Percentiles rank a stretch among this genome's conserved stretches.
Conservation (phyloP, 2,888 invertebrate species). For the Noctua comes region DNA sequence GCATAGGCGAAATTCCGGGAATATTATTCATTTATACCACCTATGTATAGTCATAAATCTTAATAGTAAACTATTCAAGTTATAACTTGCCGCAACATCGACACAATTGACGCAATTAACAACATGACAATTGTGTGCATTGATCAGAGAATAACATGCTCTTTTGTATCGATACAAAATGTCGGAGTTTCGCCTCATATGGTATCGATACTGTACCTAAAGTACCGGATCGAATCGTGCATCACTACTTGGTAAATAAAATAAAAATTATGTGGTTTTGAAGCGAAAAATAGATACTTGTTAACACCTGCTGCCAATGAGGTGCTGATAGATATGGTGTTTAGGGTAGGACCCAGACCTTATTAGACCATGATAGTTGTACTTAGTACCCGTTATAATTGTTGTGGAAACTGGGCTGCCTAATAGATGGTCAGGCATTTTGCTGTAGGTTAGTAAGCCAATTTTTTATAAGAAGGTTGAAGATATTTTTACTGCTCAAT, state of each 20-base stretch:
- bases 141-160: background rate
- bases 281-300: conserved; percentile 15
- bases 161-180: background rate
- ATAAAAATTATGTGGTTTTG: conserved; percentile 16
- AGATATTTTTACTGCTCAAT: background rate
- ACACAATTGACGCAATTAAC: no score
- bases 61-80: background rate
- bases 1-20: no score
- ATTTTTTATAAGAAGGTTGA: background rate
- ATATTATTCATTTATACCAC: no score
- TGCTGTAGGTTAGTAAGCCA: background rate
- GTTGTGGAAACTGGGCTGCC: background rate
- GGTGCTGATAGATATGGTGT: conserved; percentile 1
- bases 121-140: background rate
- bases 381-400: conserved; percentile 3
- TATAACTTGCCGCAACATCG: no score
- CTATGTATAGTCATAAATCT: no score
- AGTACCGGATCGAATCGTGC: background rate
- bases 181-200: background rate
- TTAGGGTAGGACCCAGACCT: background rate
- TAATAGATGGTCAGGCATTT: background rate
- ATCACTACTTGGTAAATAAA: background rate
- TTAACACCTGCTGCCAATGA: conserved; percentile 37
- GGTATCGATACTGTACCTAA: background rate
- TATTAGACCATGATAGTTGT: background rate